Evolutionary conservation across 2,113 vertebrate genomes (phyloP), one percentile per base, ranked within the genome.

Genomic region (Tiliqua scincoides): DNA sequence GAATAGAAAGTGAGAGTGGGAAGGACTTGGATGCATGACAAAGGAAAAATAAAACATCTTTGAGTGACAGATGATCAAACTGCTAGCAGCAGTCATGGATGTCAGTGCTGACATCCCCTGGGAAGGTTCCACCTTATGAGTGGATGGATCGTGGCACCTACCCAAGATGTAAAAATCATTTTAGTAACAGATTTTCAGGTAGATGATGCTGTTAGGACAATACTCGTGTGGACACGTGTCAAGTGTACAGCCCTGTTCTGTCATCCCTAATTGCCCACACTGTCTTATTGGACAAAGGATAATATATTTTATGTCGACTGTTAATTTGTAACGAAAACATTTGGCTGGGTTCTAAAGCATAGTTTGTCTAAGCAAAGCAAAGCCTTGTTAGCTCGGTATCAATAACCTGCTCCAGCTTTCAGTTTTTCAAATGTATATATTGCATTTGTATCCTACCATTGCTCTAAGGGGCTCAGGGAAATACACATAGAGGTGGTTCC

Each of bases 201-300:
- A 85, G 4, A 32, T 59, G 8, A 35, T 77, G 52, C 68, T 43
- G 70, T 4, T 10, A 43, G 63, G 35, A 62, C 78, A 65, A n/a
- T 43, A 14, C 17, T 32, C 3, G 0, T 0, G 1, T 25, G 14
- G 43, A 84, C 84, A 73, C 76, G 71, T n/a, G 76, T 37, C 12
- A 27, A 74, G 2, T 0, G 23, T 87, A 77, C 79, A 88, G n/a
- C 25, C 52, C 0, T 84, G 68, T 73, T 77, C 52, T 77, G 89
- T 18, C 67, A 83, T 48, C 18, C 27, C 82, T 77, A 88, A 88
- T 84, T 89, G 89, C 71, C 88, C 91, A 72, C 76, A 6, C 63
- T 87, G 1, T 77, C 15, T 6, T 71, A 43, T 78, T 81, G 11
- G 72, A 83, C 10, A 17, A 67, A 61, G 83, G 68, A 37, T 88